phyloP scores from a whole-genome alignment of 2,888 invertebrate genomes.

The Caenorhabditis afra region DNA sequence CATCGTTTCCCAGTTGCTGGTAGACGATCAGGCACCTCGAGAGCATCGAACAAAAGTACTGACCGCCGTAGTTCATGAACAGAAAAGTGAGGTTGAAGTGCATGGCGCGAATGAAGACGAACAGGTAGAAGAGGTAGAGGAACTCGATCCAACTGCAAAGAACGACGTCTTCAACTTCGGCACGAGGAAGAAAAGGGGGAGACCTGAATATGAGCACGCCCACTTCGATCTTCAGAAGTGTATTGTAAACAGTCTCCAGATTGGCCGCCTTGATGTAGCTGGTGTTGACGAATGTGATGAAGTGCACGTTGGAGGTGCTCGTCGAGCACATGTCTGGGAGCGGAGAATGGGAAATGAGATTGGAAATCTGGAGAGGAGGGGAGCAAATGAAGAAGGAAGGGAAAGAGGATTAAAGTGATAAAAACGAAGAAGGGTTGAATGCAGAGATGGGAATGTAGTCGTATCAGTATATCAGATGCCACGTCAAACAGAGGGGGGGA shows the following conservation, averaged over 20 bases:
- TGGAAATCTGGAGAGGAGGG: background rate
- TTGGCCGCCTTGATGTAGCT: conserved; percentile 31
- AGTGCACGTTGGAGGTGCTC: conserved; percentile 42
- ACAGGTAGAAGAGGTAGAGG: conserved; percentile 51
- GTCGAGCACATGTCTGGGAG: conserved; percentile 43
- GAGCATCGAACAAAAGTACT: conserved; percentile 57
- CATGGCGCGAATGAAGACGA: conserved; percentile 54
- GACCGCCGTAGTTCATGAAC: conserved; percentile 60
- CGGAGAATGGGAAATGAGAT: background rate
- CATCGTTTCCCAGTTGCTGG: conserved; percentile 44
- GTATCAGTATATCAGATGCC: background rate
- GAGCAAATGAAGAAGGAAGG: background rate
- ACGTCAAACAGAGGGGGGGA: conserved; percentile 5
- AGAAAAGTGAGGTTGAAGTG: conserved; percentile 56
- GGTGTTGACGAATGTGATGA: conserved; percentile 54
- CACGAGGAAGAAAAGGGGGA: too few relatives aligned
- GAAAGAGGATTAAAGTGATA: background rate
- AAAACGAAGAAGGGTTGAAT: background rate
- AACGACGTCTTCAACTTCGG: too few relatives aligned
- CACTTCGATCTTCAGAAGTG: conserved; percentile 37
- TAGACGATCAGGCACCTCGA: conserved; percentile 47
- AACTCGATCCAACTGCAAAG: conserved; percentile 59
- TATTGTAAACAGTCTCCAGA: conserved; percentile 18
- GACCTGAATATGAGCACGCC: conserved; percentile 44
- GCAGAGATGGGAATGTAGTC: too few relatives aligned